Base-by-base conservation (phyloP, 2,797 vertebrate species). In the Sciurus vulgaris region DNA sequence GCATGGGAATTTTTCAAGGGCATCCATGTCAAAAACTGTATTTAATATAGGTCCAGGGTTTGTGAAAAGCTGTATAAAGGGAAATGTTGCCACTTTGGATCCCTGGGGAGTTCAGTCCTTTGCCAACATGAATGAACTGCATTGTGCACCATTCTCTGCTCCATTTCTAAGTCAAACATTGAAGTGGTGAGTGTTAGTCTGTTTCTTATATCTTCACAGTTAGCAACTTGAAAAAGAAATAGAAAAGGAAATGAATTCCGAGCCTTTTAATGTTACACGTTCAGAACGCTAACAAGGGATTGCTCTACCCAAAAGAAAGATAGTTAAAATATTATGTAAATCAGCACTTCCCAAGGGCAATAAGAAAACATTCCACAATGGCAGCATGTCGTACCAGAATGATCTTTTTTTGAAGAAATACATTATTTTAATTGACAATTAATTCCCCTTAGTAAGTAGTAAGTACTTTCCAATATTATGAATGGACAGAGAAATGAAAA, bases 311-410 rank as follows among this genome's bases (percentile, higher is more conserved):
- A 97, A 98, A 98, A 98, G 72, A 94, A 93, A 96, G 72, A 81
- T 87, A 96, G 97, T 99, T 99, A 98, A 99, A 99, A 98, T 98
- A 98, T 98, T 98, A 98, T 98, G 98, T 89, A 98, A 99, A 99
- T 99, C 97, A 97, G 97, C 98, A 95, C 97, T 98, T 98, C 98
- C 99, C 98, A 97, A 97, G 95, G 97, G 97, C 97, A 97, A 98
- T 97, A 98, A 99, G 98, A 98, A 99, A 99, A 98, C 95, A 97
- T 94, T 74, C 81, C 92, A 81, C 35, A 93, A 96, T 95, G 95
- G 86, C 69, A 91, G n/a, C 28, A 59, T 96, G 94, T 96, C 84
- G 93, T 95, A 83, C 44, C 56, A 96, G 81, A 97, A 89, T 82
- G 94, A 96, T 73, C 92, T 97, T 93, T 81, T 81, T 95, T 98